Percentiles rank a stretch among this genome's conserved stretches.
These are phyloP conservation scores for Pseudochirops cupreus DNA, from an alignment of 2,797 vertebrate species.

Conservation along the genomic window DNA sequence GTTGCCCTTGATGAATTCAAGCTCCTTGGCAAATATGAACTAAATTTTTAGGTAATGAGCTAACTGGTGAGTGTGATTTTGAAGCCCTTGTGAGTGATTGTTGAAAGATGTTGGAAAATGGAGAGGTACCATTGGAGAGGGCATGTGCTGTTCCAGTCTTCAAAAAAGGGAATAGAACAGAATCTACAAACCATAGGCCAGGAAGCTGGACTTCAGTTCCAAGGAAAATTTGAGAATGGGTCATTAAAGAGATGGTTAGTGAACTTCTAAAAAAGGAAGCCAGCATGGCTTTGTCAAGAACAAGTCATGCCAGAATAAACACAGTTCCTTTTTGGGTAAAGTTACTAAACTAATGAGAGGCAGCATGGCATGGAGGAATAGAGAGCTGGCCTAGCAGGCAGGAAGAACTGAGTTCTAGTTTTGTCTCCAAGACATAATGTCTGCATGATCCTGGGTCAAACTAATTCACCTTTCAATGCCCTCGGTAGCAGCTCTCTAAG, in stretches of 20 bases:
- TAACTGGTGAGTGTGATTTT: background rate
- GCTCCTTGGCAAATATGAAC: background rate
- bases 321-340: background rate
- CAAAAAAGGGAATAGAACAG: background rate
- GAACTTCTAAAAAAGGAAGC: background rate
- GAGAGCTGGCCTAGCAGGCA: background rate
- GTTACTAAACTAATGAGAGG: background rate
- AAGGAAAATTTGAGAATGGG: background rate
- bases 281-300: background rate
- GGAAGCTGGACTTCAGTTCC: background rate
- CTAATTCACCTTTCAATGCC: background rate
- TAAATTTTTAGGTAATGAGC: background rate
- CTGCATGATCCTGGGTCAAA: background rate
- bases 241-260: background rate
- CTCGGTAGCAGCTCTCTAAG: background rate
- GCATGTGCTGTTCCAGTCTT: background rate
- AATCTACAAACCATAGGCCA: background rate
- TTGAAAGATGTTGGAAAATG: background rate
- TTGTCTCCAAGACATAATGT: background rate
- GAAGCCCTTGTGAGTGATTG: background rate
- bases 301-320: background rate
- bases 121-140: background rate
- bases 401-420: background rate
- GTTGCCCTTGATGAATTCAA: background rate
- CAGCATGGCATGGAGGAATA: background rate